Evolutionary conservation across 1,140 invertebrate species (phyloP), one percentile per base, ranked within the genome.

Genomic region (Ceratosolen fusciceps): DNA sequence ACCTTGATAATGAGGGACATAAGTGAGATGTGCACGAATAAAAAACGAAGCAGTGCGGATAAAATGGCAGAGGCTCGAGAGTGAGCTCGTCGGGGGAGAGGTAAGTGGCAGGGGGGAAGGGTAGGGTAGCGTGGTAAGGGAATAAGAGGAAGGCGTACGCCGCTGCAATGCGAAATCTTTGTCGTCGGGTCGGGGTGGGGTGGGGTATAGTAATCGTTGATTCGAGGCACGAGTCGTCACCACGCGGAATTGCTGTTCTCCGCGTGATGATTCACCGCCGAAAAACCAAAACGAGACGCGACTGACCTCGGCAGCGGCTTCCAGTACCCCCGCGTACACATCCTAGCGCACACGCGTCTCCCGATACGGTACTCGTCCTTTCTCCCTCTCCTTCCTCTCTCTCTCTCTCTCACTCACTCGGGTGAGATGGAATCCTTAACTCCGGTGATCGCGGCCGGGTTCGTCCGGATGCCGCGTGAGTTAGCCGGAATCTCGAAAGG

Each of bases 201-300:
- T n/a, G n/a, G n/a, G n/a, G n/a, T n/a, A n/a, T n/a, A n/a, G n/a
- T n/a, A 39, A 76, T 68, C 34, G n/a, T 8, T 14, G 31, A 76
- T 76, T 76, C 62, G 19, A 26, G 9, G 31, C 74, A 76, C 65
- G 74, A 67, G 14, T 47, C 49, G 37, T 47, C 68, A 37, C 7
- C 31, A 29, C 65, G 14, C 7, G 43, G 21, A 68, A 12, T 24
- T 4, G 39, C 39, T 12, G 49, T 47, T 8, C 39, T 39, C 71
- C 9, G 29, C 24, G 31, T 56, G 43, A 72, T 78, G 76, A 78
- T 72, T 78, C 76, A 78, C n/a, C 54, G 43, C 26, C 7, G 76
- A 78, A 67, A 78, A 78, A 72, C 52, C 29, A 31, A 62, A 78
- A 78, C n/a, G 52, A 67, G 76, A 72, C 67, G 70, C 54, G 49